Conservation (phyloP, 2,797 vertebrate species). For the Momotus momota region DNA sequence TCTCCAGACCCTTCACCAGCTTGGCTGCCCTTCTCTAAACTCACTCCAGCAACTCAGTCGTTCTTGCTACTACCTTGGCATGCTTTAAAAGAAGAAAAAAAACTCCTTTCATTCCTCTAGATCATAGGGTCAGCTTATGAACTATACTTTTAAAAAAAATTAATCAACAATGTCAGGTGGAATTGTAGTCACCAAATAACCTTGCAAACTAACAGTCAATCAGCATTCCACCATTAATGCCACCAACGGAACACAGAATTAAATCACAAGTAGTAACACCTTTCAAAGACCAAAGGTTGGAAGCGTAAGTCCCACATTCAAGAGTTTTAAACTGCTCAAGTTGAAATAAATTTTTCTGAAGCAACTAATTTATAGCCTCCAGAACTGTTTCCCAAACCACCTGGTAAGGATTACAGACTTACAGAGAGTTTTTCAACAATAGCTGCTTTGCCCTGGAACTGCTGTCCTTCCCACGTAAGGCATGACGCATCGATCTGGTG, state of each 20-base stretch:
- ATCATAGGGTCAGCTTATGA: not conserved
- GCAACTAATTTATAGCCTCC: not conserved
- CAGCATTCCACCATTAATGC: not conserved
- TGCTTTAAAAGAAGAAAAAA: not conserved
- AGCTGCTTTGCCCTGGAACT: conserved; percentile 95
- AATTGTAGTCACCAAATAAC: not conserved
- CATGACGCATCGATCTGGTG: conserved; percentile 95
- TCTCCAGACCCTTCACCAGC: no score
- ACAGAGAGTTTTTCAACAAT: conserved; percentile 98
- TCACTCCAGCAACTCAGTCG: no score
- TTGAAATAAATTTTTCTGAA: not conserved
- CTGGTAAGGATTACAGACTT: conserved; percentile 74
- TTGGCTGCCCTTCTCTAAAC: no score
- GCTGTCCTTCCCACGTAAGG: conserved; percentile 99
- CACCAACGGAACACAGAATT: not conserved
- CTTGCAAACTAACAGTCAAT: not conserved
- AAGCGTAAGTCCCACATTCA: not conserved
- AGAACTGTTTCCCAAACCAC: not conserved
- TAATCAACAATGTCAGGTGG: not conserved
- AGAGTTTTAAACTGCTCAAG: not conserved
- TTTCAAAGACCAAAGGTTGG: not conserved
- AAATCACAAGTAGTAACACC: not conserved
- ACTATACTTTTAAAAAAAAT: not conserved
- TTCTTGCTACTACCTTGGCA: not conserved
- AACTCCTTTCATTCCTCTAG: not conserved